phyloP scores from a whole-genome alignment of 2,888 invertebrate species.

The Biston stratarius region DNA sequence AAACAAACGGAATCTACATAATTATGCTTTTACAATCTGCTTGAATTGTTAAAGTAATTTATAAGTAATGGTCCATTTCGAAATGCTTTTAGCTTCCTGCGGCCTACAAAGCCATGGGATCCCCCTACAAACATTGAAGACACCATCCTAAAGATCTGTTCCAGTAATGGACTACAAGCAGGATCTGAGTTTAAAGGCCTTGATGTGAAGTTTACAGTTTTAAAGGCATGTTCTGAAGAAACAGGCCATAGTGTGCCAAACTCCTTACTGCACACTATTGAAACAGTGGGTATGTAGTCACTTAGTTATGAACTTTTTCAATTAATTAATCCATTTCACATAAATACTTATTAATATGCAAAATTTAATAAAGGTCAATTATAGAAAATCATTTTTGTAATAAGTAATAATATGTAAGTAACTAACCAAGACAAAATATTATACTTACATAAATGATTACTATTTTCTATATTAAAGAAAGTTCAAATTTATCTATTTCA shows the following conservation, averaged over 20 bases:
- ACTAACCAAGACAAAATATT: no score
- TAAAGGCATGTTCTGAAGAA: conserved; percentile 89
- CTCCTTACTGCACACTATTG: conserved; percentile 91
- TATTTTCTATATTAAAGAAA: no score
- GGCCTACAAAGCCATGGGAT: conserved; percentile 90
- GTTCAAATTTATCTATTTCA: no score
- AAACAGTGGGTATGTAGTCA: conserved; percentile 87
- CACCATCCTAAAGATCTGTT: conserved; percentile 88
- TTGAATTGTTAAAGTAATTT: not conserved
- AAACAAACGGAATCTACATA: no score
- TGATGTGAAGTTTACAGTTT: conserved; percentile 88
- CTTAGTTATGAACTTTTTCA: no score
- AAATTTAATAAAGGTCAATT: no score
- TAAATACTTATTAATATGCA: no score
- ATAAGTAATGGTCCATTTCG: conserved; percentile 7
- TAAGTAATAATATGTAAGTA: no score
- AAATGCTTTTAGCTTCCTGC: conserved; percentile 88
- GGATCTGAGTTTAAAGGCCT: conserved; percentile 78
- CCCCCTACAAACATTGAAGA: conserved; percentile 89
- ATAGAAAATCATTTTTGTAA: no score
- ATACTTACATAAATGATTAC: no score
- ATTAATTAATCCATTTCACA: no score
- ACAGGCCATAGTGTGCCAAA: conserved; percentile 94
- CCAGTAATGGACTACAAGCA: conserved; percentile 79
- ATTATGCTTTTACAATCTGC: not conserved